Conservation (phyloP, 2,113 vertebrate species). For the Mirounga angustirostris region DNA sequence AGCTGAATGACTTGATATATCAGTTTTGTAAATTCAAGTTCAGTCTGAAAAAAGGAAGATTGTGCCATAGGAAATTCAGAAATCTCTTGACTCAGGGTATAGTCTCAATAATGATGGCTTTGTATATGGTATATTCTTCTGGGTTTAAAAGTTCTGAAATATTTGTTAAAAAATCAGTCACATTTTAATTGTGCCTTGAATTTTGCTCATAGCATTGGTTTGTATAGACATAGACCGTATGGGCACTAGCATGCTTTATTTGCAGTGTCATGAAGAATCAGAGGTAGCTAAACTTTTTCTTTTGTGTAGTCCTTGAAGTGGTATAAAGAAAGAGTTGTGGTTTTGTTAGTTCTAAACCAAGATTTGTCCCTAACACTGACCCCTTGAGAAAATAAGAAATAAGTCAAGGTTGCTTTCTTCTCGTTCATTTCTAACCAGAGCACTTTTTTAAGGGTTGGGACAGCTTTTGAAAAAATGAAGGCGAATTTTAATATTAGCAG, state of each 20-base stretch:
- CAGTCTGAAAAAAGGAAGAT: constrained; percentile 58
- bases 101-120: constrained; percentile 23
- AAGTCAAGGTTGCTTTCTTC: constrained; percentile 18
- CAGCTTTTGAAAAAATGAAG: constrained; percentile 37
- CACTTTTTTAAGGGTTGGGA: constrained; percentile 1
- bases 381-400: constrained; percentile 59
- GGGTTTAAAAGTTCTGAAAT: constrained; percentile 46
- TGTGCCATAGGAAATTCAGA: background rate
- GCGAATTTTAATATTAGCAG: constrained; percentile 46
- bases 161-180: constrained; percentile 32
- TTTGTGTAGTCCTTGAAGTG: constrained; percentile 70
- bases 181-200: background rate
- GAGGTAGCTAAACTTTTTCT: constrained; percentile 43
- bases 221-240: background rate
- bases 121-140: background rate
- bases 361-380: constrained; percentile 62
- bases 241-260: constrained; percentile 13
- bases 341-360: constrained; percentile 59
- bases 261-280: constrained; percentile 58
- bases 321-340: constrained; percentile 66
- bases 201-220: background rate
- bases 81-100: background rate
- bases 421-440: constrained; percentile 20
- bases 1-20: background rate
- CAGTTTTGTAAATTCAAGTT: constrained; percentile 54